These are phyloP conservation scores for Muraenolepis orangiensis DNA, from an alignment of 2,797 vertebrate species.

Conservation along the genomic window DNA sequence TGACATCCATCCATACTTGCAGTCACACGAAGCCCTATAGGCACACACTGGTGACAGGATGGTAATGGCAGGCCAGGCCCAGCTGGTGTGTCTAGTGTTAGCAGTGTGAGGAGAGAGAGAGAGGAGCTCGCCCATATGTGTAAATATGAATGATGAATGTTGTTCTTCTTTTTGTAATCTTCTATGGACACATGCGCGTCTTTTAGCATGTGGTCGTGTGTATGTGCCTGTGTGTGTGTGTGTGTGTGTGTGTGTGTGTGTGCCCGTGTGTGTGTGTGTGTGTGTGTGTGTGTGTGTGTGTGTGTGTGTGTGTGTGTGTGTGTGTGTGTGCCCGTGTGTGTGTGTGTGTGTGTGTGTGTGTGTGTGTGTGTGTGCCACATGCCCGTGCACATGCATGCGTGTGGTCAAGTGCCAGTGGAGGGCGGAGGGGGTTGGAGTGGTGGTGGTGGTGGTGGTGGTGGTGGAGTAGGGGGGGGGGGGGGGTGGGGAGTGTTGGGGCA, in stretches of 20 bases:
- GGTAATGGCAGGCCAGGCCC: slow-evolving; percentile 72
- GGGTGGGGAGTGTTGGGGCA: slow-evolving; percentile 53
- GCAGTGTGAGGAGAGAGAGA: slow-evolving; percentile 74
- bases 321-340: slow-evolving; percentile 21
- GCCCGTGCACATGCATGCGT: not conserved
- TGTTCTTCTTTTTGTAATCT: slow-evolving; percentile 67
- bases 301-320: slow-evolving; percentile 31
- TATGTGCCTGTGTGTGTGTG: slow-evolving; percentile 34
- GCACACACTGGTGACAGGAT: slow-evolving; percentile 63
- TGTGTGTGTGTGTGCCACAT: slow-evolving; percentile 10
- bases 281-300: slow-evolving; percentile 34
- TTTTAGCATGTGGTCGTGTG: slow-evolving; percentile 9
- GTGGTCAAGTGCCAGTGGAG: slow-evolving; percentile 6
- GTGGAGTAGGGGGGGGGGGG: not conserved
- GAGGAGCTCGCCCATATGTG: slow-evolving; percentile 76
- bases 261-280: not conserved
- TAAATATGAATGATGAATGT: slow-evolving; percentile 77
- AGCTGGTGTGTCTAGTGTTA: slow-evolving; percentile 78
- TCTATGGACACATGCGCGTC: slow-evolving; percentile 31
- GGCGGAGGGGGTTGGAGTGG: not conserved
- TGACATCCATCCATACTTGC: not conserved
- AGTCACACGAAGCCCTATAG: slow-evolving; percentile 36
- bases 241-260: slow-evolving; percentile 26
- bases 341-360: slow-evolving; percentile 37
- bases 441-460: too few relatives aligned